Conservation (phyloP, 2,797 vertebrate species). For the Lutjanus argentimaculatus region DNA sequence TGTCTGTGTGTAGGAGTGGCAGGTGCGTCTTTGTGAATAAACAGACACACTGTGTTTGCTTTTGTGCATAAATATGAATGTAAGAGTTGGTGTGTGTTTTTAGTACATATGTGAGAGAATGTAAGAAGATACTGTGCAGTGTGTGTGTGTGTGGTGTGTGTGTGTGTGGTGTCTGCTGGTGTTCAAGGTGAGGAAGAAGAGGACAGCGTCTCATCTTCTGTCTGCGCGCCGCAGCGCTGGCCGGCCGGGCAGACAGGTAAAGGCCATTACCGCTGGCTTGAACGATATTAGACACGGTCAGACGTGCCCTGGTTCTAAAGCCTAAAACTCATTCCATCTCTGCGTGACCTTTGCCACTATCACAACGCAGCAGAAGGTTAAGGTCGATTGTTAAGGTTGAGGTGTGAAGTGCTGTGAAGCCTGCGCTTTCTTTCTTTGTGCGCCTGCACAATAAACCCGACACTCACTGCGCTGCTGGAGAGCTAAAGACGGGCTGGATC, state of each 20-base stretch:
- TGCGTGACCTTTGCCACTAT: slow-evolving; percentile 65
- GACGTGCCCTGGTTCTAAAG: slow-evolving; percentile 70
- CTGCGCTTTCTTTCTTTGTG: slow-evolving; percentile 9
- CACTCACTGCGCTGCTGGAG: accelerated
- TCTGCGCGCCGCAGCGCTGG: background rate
- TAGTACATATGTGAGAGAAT: slow-evolving; percentile 1
- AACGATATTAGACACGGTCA: slow-evolving; percentile 48
- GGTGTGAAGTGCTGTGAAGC: slow-evolving; percentile 12
- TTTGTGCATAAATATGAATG: background rate
- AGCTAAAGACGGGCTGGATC: background rate
- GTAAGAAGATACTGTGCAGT: background rate
- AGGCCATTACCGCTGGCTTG: slow-evolving; percentile 55
- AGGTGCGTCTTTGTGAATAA: background rate
- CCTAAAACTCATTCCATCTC: slow-evolving; percentile 35
- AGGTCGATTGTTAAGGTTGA: slow-evolving; percentile 51
- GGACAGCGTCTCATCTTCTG: slow-evolving; percentile 10
- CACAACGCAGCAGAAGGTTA: slow-evolving; percentile 55
- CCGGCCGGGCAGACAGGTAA: slow-evolving; percentile 48
- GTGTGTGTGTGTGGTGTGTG: background rate
- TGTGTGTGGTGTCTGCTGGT: slow-evolving; percentile 8
- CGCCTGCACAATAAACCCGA: background rate
- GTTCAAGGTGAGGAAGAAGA: slow-evolving; percentile 60
- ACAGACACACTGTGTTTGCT: slow-evolving; percentile 7
- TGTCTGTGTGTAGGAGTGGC: background rate
- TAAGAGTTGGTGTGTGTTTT: background rate